Evolutionary conservation across 2,113 vertebrate species (phyloP), one percentile per base, ranked within the genome.

Genomic region (Pristiophorus japonicus): DNA sequence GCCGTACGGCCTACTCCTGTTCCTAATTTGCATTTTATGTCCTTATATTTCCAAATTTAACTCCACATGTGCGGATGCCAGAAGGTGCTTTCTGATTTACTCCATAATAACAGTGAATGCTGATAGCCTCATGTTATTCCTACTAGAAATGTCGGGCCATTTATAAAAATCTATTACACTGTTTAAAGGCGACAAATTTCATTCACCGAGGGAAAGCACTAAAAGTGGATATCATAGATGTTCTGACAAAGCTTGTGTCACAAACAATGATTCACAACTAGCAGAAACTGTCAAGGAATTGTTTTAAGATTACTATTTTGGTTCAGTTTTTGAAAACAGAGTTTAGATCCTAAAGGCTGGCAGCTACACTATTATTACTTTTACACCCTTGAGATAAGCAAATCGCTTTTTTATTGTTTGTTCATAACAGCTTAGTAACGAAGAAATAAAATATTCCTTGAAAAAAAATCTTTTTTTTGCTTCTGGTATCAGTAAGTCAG

Each of bases 171-270:
- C 85, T 12, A 51, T 47, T 27, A 73, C 70, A 30, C 24, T 55
- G 22, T 30, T 55, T 55, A 30, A 88, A 16, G 85, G 30, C 27
- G 3, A 88, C 85, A 88, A 30, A 88, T 88, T 88, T 88, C 24
- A 55, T 2, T 87, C 84, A 24, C 45, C 2, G 12, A 65, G 59
- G n/a, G 20, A 63, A 65, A 92, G 7, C 18, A n/a, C 30, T 20
- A 92, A 22, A 92, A 92, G 18, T 63, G 20, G n/a, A 38, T 14
- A 63, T 38, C 16, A 62, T 38, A 63, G 30, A 91, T 65, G n/a
- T 38, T 62, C 59, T 92, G 88, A 92, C 59, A 92, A 63, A 92
- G n/a, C 59, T 62, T n/a, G 42, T 65, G 59, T 92, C 88, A 92
- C 59, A 92, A 92, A n/a, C 59, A 63, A 92, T 92, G 34, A 92